These are phyloP conservation scores for Spodoptera littoralis DNA, from an alignment of 2,888 invertebrate species.

Conservation along the genomic window DNA sequence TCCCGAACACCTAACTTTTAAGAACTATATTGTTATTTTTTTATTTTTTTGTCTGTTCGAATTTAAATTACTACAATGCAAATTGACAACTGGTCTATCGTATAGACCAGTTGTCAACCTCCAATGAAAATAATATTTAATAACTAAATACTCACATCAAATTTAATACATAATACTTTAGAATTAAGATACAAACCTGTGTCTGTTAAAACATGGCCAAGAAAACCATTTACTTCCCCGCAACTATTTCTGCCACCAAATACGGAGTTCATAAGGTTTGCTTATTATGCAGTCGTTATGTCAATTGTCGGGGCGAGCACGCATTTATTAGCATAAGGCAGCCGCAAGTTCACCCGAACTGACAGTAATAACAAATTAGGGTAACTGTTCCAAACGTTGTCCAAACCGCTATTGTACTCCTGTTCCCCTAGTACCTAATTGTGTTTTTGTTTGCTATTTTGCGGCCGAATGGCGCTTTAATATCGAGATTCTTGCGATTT, in stretches of 20 bases:
- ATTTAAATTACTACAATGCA: too few relatives aligned
- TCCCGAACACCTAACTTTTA: too few relatives aligned
- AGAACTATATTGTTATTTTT: too few relatives aligned
- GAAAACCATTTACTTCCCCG: conserved; percentile 4
- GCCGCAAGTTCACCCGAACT: conserved; percentile 74
- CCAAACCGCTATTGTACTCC: conserved; percentile 72
- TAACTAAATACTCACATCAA: too few relatives aligned
- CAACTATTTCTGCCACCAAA: conserved; percentile 36
- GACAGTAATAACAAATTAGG: conserved; percentile 85
- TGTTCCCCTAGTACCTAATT: conserved; percentile 77
- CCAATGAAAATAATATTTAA: too few relatives aligned
- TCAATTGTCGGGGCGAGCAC: conserved; percentile 64
- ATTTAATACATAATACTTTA: not conserved
- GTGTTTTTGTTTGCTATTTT: conserved; percentile 85
- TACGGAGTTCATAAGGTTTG: conserved; percentile 47
- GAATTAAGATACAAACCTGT: conserved; percentile 12
- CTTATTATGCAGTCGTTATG: conserved; percentile 49
- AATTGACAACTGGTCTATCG: too few relatives aligned
- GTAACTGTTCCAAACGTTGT: conserved; percentile 74
- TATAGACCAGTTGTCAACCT: too few relatives aligned
- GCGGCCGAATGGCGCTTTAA: conserved; percentile 68
- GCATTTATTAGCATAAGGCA: conserved; percentile 79
- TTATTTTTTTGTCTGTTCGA: too few relatives aligned
- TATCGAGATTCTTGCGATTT: conserved; percentile 59
- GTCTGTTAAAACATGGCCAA: conserved; percentile 23